A percentile compares a stretch with the other conserved stretches of the same genome.
Conservation (phyloP, 2,888 invertebrate genomes). For the Andricus quercusramuli region DNA sequence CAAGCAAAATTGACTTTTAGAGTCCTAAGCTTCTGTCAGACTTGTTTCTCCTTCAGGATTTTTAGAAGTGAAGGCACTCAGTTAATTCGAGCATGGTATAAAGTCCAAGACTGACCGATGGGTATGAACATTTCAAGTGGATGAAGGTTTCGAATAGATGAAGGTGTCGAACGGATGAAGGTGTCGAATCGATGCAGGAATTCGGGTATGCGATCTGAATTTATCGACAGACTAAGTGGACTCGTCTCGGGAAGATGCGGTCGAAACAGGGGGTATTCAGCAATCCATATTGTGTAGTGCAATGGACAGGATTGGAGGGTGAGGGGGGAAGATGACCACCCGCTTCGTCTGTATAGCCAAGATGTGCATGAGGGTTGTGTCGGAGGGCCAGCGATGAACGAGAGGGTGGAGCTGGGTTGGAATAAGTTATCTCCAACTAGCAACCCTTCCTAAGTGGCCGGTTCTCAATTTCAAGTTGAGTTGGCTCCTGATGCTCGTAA, state of each 20-base stretch:
- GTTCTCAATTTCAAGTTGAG: constrained; percentile 69
- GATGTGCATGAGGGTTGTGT: constrained; percentile 57
- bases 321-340: constrained; percentile 69
- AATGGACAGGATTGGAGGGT: constrained; percentile 48
- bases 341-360: constrained; percentile 59
- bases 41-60: neutral
- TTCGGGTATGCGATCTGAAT: constrained; percentile 70
- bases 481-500: neutral
- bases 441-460: constrained; percentile 74
- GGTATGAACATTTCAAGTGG: constrained; percentile 62
- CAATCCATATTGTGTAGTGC: constrained; percentile 67
- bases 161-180: constrained; percentile 61
- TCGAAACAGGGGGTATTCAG: constrained; percentile 46
- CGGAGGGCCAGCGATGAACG: constrained; percentile 53
- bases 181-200: constrained; percentile 63
- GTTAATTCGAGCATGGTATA: constrained; percentile 20
- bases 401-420: constrained; percentile 61
- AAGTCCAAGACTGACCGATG: constrained; percentile 54
- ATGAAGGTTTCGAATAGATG: constrained; percentile 64
- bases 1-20: neutral
- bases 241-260: constrained; percentile 62
- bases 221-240: constrained; percentile 77
- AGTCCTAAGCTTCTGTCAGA: neutral
- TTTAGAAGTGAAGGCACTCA: constrained; percentile 29
- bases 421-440: constrained; percentile 76